Evolutionary conservation across 2,113 vertebrate genomes (phyloP).

Genomic region (Melierax canorus): DNA sequence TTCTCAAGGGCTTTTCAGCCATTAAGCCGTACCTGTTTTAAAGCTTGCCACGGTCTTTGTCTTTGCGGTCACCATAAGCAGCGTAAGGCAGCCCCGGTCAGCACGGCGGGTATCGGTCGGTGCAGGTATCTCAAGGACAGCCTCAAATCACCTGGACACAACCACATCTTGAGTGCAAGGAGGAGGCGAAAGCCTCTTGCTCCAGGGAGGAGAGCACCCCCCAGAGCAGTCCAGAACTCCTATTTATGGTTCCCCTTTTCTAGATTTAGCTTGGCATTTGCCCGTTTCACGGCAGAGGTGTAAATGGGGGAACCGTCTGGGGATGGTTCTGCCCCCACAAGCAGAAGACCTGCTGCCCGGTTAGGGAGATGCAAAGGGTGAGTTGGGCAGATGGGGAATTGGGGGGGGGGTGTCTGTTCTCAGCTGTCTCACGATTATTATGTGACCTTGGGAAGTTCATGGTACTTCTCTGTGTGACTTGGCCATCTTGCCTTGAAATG

Average conservation of each 20-base stretch:
- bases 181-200: neutral
- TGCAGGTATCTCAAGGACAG: neutral
- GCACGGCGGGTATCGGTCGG: rapidly evolving
- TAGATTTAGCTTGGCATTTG: neutral
- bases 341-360: neutral
- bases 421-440: neutral
- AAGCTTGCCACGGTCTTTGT: neutral
- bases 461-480: neutral
- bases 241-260: neutral
- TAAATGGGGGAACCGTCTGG: neutral
- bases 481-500: constrained; percentile 15
- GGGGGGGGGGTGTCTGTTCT: neutral
- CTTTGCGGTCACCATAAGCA: neutral
- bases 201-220: neutral
- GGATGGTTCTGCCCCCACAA: neutral
- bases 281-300: neutral
- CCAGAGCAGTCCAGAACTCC: neutral
- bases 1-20: neutral
- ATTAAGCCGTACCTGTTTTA: neutral
- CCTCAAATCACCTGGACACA: neutral
- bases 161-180: neutral
- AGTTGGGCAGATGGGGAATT: neutral
- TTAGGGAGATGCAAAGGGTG: neutral
- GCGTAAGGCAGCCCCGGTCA: neutral
- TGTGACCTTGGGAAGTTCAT: neutral